Base-by-base conservation (phyloP, 2,113 vertebrate species). In the Rhinoderma darwinii region DNA sequence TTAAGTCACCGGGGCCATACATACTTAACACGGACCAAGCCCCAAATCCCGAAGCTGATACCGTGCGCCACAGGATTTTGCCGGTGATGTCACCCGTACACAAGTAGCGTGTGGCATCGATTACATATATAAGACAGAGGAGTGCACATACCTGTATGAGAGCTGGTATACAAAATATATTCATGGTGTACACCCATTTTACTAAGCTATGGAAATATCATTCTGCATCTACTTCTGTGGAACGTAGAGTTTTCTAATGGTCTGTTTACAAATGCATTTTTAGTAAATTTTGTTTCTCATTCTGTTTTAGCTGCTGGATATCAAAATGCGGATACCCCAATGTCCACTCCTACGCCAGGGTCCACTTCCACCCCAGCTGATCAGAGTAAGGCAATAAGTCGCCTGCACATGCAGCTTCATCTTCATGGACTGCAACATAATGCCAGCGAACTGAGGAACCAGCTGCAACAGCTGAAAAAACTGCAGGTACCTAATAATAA, bases 401-500 rank as follows among this genome's bases (percentile, higher is more conserved):
- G 96, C 41, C 89, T 99, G 89, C 96, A 99, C 93, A 98, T 99
- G 97, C 96, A 99, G 93, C 95, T 98, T 87, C 96, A 99, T 89
- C 94, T 99, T 85, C 96, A 98, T 1, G 97, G 96, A 90, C 94
- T 99, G 88, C 97, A 99, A 92, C 97, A 96, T 89, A 99, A 97
- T 0, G 95, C 98, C 91, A 96, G 95, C 1, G 98, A 98, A 89
- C 95, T 99, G 82, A 96, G 97, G 59, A 96, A 97, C 89, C 98
- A 99, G 92, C 96, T 99, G 9, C 91, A 94, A 88, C 97, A 99
- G 90, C 90, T 99, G 77, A 94, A 95, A 87, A 99, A 97, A 89
- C 93, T 96, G 87, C 98, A 99, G 97, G 98, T 99, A 91, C 84
- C 4, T 27, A 30, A 63, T 43, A 27, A 72, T 72, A 7, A 17